These are phyloP conservation scores for Neolamprologus tretocephalus DNA, from an alignment of 2,113 vertebrate species.

Conservation along the genomic window DNA sequence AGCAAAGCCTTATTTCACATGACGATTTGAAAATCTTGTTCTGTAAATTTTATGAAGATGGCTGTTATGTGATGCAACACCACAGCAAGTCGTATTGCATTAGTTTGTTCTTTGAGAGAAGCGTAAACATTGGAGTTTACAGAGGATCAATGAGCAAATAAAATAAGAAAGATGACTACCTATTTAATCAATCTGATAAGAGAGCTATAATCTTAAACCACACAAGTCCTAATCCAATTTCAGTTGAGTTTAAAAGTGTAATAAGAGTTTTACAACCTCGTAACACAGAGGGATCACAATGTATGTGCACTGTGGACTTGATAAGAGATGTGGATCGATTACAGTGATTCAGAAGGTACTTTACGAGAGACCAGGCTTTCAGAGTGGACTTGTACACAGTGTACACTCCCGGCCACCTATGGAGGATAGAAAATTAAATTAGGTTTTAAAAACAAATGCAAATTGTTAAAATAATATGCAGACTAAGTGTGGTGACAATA, in stretches of 20 bases:
- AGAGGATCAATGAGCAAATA: not conserved
- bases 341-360: not conserved
- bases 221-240: not conserved
- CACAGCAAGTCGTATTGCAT: not conserved
- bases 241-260: not conserved
- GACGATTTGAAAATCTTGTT: not conserved
- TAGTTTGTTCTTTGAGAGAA: not conserved
- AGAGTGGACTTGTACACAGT: not conserved
- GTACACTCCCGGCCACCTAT: not conserved
- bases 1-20: not conserved
- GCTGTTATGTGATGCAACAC: not conserved
- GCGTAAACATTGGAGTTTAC: not conserved
- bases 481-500: not conserved
- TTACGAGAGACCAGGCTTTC: not conserved
- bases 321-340: not conserved
- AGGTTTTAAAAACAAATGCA: fast-evolving
- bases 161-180: not conserved
- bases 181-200: not conserved
- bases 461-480: not conserved
- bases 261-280: not conserved
- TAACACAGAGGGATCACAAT: not conserved
- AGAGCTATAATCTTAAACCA: not conserved
- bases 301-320: not conserved
- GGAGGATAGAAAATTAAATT: not conserved
- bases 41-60: not conserved